Conservation (phyloP, 2,113 vertebrate genomes). For the Mohoua ochrocephala region DNA sequence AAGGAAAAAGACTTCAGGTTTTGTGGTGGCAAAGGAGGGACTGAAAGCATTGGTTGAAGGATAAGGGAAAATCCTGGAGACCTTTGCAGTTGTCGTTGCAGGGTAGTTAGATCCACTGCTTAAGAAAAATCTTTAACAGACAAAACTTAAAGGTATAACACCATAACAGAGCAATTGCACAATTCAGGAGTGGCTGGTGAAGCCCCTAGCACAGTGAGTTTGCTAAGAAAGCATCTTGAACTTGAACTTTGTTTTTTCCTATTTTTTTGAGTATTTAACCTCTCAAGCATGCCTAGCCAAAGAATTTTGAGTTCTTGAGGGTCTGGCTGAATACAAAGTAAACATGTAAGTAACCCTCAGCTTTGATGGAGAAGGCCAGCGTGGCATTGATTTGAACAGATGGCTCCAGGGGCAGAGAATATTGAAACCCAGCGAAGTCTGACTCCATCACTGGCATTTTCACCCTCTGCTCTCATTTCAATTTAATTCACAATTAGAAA, state of each 20-base stretch:
- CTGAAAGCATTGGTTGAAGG: not conserved
- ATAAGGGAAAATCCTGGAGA: not conserved
- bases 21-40: not conserved
- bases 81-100: not conserved
- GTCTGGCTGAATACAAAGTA: not conserved
- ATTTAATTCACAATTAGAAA: not conserved
- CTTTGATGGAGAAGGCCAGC: not conserved
- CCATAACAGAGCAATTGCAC: fast-evolving
- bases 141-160: not conserved
- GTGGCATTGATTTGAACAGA: not conserved
- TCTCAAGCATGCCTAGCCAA: not conserved
- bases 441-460: not conserved
- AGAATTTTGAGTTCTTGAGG: not conserved
- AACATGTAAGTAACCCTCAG: not conserved
- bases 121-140: not conserved
- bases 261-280: not conserved
- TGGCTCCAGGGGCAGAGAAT: not conserved
- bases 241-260: not conserved
- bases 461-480: not conserved
- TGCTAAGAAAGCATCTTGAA: not conserved
- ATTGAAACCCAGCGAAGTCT: not conserved
- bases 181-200: not conserved
- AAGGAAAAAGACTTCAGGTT: not conserved
- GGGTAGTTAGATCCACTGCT: not conserved
- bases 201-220: not conserved